Percentiles rank a stretch among this genome's conserved stretches.
phyloP scores from a whole-genome alignment of 2,113 vertebrate genomes.

The Nesogale talazaci region DNA sequence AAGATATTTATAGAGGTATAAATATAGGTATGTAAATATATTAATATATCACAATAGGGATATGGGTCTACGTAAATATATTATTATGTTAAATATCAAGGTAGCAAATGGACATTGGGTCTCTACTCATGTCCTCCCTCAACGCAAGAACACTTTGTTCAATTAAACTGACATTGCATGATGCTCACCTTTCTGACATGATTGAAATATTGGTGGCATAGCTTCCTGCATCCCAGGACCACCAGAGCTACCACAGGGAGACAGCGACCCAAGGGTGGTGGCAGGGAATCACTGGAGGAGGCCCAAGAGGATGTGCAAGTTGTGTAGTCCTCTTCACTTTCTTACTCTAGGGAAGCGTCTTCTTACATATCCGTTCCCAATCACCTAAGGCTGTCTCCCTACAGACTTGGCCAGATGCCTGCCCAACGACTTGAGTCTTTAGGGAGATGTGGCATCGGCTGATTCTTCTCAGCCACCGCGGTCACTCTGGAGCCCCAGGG shows the following conservation, averaged over 20 bases:
- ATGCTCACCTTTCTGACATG: too few relatives aligned
- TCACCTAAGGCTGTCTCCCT: not conserved
- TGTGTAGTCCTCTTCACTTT: not conserved
- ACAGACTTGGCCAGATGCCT: not conserved
- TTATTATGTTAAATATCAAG: too few relatives aligned
- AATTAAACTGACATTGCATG: too few relatives aligned
- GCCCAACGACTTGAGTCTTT: not conserved
- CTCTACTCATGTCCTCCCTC: too few relatives aligned
- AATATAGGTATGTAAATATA: too few relatives aligned
- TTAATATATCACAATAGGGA: too few relatives aligned
- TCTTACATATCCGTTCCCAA: not conserved
- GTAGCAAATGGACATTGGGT: too few relatives aligned
- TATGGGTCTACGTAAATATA: too few relatives aligned
- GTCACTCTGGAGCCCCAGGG: not conserved
- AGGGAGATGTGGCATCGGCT: not conserved
- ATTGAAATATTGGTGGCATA: not conserved
- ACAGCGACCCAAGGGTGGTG: not conserved
- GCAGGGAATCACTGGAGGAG: not conserved
- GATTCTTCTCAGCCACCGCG: not conserved
- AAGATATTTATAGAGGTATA: too few relatives aligned
- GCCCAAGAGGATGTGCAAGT: not conserved
- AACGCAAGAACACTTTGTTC: too few relatives aligned
- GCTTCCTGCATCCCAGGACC: not conserved
- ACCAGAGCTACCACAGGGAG: not conserved
- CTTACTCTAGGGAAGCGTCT: not conserved